Conservation (phyloP, 23 tunicate species). For the Ciona savignyi region DNA sequence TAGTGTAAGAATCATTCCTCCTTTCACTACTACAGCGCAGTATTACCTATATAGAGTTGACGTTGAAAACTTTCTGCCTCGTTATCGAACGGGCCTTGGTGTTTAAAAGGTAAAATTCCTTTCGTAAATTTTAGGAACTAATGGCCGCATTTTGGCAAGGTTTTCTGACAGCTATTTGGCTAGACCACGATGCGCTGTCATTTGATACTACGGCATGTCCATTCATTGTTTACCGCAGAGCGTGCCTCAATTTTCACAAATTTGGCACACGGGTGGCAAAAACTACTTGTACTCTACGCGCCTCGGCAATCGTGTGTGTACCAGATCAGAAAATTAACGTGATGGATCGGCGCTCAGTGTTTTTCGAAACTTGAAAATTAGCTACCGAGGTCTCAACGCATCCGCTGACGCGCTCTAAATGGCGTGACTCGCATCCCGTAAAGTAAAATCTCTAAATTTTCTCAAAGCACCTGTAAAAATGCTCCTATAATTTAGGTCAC, state of each 20-base stretch:
- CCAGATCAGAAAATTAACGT: conserved; percentile 27
- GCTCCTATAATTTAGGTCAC: no score
- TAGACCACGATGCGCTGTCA: conserved; percentile 12
- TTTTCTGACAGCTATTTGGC: not conserved
- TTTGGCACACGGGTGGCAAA: conserved; percentile 34
- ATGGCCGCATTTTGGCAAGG: no score
- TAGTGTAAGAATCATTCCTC: no score
- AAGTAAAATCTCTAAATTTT: no score
- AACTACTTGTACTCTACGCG: not conserved
- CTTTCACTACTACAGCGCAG: no score
- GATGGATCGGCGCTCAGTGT: conserved; percentile 8
- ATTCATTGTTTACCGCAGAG: conserved; percentile 2
- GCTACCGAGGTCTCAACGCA: not conserved
- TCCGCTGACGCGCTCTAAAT: conserved; percentile 7
- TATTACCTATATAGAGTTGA: no score
- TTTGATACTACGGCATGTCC: conserved; percentile 4
- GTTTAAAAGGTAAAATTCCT: no score
- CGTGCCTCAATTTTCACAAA: conserved; percentile 19
- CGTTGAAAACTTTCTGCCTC: no score
- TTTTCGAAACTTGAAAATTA: conserved; percentile 4
- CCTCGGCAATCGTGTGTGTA: conserved; percentile 1
- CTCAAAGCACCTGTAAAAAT: no score
- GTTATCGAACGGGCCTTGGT: no score
- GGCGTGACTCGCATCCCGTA: no score
- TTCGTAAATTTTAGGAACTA: no score